Evolutionary conservation across 2,797 vertebrate species (phyloP), one percentile per base, ranked within the genome.

Genomic region (Trematomus bernacchii): DNA sequence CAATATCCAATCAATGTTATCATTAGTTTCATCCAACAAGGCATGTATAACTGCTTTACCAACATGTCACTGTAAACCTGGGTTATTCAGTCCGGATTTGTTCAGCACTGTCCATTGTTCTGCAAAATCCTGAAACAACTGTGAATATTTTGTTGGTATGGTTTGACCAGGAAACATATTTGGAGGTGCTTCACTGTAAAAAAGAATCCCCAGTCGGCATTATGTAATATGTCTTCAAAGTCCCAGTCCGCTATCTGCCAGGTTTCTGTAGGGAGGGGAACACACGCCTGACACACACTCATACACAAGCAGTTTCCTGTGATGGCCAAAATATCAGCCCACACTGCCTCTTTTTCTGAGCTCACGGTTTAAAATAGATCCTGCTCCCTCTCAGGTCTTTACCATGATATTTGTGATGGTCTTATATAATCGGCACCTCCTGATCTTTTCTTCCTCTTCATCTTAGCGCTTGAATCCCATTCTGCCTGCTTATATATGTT

Each of bases 301-400:
- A 74, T 53, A 74, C 54, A 79, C 4, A 19, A 44, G 57, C 71
- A 48, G 69, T 82, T 77, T 75, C 68, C 75, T 83, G 80, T 59
- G 66, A 86, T 80, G 85, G 79, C 86, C 89, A 89, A 84, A 81
- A 79, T 85, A 71, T 61, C 85, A 86, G 85, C 89, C 90, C 90
- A 90, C 91, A 88, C 81, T 73, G 75, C 76, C 83, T 82, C 71
- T 80, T 77, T 82, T 78, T 88, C 75, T 88, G 84, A 88, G 85
- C 86, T 84, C 30, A 19, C 19, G 86, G 85, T 89, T 89, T 89
- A 89, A 91, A 92, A 92, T 92, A 91, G 85, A 76, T 87, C 65
- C 0, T 0, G 23, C 80, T 89, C 78, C 77, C 84, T 90, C 84
- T 83, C 76, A 77, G 79, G 79, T 86, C 73, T 85, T 83, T 77